These are phyloP conservation scores for Apeltes quadracus DNA, from an alignment of 2,113 vertebrate genomes.

Conservation along the genomic window DNA sequence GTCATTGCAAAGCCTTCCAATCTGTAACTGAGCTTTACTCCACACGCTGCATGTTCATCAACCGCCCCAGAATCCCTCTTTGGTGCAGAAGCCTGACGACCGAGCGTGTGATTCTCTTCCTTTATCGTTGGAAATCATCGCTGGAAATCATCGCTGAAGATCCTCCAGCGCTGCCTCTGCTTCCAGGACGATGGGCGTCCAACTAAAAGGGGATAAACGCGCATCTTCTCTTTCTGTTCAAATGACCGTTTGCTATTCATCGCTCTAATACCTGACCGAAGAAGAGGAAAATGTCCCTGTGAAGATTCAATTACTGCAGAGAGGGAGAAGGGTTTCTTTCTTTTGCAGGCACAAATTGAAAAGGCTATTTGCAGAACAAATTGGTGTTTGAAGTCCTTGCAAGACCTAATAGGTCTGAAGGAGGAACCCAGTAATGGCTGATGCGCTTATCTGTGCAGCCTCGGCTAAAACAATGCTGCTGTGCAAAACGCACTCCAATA, in stretches of 20 bases:
- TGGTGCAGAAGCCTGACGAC: conserved; percentile 23
- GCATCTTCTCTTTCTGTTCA: conserved; percentile 74
- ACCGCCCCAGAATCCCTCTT: conserved; percentile 32
- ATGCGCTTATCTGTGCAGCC: conserved; percentile 67
- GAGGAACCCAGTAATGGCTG: conserved; percentile 72
- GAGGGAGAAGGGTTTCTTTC: conserved; percentile 76
- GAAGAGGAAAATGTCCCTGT: conserved; percentile 80
- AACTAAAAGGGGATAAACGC: conserved; percentile 78
- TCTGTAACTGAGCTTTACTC: background rate
- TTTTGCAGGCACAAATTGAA: conserved; percentile 76
- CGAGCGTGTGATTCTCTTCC: conserved; percentile 24
- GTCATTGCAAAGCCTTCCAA: conserved; percentile 38
- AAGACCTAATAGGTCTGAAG: conserved; percentile 81
- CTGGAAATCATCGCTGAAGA: conserved; percentile 51
- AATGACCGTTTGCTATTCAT: conserved; percentile 79
- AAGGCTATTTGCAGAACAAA: conserved; percentile 85
- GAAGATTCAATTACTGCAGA: conserved; percentile 84
- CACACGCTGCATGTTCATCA: conserved; percentile 18
- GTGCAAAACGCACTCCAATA: conserved; percentile 30
- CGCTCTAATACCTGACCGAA: conserved; percentile 72
- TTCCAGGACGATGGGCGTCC: conserved; percentile 65
- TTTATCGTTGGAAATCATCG: conserved; percentile 35
- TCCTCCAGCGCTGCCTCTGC: conserved; percentile 28
- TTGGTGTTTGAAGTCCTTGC: conserved; percentile 82
- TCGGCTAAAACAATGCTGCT: conserved; percentile 46